A percentile compares a stretch with the other conserved stretches of the same genome.
These are phyloP conservation scores for Penelope pileata DNA, from an alignment of 2,113 vertebrate genomes.

Conservation along the genomic window DNA sequence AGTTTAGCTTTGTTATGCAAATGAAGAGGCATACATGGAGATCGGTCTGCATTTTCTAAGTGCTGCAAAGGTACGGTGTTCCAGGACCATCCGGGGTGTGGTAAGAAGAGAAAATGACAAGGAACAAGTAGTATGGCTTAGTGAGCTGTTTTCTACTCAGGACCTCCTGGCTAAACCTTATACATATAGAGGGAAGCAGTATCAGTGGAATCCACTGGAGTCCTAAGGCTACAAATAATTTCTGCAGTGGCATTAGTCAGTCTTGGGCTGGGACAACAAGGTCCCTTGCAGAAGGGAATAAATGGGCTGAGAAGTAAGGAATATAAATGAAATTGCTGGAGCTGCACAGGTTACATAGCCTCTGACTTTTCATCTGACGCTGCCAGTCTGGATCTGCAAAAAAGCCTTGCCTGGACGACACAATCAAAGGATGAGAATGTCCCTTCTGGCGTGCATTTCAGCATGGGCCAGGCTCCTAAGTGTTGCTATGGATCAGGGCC, in stretches of 20 bases:
- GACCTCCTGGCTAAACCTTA: not conserved
- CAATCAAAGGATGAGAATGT: not conserved
- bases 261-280: not conserved
- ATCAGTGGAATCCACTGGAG: not conserved
- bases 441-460: not conserved
- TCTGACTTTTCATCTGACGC: not conserved
- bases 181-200: not conserved
- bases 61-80: not conserved
- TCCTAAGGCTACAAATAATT: not conserved
- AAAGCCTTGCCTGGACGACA: not conserved
- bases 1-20: slow-evolving; percentile 12
- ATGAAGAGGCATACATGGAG: not conserved
- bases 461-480: not conserved
- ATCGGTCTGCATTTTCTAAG: not conserved
- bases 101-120: not conserved
- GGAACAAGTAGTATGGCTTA: not conserved
- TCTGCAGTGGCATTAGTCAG: not conserved
- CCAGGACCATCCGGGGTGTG: not conserved
- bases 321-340: not conserved
- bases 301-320: not conserved
- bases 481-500: not conserved
- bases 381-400: not conserved
- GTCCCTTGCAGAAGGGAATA: not conserved
- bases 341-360: not conserved
- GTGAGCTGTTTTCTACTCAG: not conserved